Evolutionary conservation across 2,113 vertebrate genomes (phyloP).

Genomic region (Dasypus novemcinctus): DNA sequence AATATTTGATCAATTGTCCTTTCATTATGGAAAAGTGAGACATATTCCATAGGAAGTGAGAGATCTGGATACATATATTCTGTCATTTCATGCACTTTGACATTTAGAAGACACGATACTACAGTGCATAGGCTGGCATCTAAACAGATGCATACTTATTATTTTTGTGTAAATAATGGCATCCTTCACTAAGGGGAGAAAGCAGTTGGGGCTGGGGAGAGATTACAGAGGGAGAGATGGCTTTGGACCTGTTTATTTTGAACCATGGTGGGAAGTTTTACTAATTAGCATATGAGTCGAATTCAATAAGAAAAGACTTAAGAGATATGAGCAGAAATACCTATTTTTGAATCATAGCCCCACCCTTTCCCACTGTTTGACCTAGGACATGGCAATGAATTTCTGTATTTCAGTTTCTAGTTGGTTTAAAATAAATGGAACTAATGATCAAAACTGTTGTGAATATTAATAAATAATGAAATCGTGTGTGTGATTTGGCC

Average conservation of each 20-base stretch:
- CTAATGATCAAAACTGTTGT: background rate
- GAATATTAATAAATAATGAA: background rate
- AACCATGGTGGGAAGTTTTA: background rate
- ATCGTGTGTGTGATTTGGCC: background rate
- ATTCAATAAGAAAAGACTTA: background rate
- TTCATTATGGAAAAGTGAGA: background rate
- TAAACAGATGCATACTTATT: background rate
- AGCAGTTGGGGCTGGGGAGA: rapidly evolving
- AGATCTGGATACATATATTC: background rate
- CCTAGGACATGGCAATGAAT: background rate
- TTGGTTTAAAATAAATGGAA: background rate
- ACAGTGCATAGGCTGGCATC: background rate
- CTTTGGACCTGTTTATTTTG: background rate
- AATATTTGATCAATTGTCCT: background rate
- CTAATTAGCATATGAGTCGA: background rate
- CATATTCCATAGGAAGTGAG: background rate
- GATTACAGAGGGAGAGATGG: background rate
- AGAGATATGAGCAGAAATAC: background rate
- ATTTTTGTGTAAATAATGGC: background rate
- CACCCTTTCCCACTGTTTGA: background rate
- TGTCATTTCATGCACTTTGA: background rate
- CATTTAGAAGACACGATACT: background rate
- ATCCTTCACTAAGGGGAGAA: background rate
- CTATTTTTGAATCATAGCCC: background rate
- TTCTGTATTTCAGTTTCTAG: background rate